These are phyloP conservation scores for Gymnorhina tibicen DNA, from an alignment of 2,113 vertebrate species.

Conservation along the genomic window DNA sequence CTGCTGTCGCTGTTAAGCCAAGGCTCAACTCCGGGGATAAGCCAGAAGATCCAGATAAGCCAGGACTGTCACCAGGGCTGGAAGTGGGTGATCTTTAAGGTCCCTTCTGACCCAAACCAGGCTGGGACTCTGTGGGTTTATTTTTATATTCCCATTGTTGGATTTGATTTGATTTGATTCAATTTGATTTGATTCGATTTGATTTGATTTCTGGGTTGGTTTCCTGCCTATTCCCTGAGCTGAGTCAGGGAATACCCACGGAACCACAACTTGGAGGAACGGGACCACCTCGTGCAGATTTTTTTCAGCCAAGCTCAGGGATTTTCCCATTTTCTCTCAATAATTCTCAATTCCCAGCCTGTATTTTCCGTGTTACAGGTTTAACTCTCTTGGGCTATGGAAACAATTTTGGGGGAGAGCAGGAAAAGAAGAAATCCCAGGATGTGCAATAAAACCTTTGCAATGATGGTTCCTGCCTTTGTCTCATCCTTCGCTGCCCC, in stretches of 20 bases:
- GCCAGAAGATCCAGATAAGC: background rate
- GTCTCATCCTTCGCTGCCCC: background rate
- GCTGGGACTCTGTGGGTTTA: background rate
- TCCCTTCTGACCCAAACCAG: background rate
- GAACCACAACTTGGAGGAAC: background rate
- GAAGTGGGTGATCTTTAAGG: background rate
- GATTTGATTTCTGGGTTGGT: background rate
- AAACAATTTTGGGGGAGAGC: background rate
- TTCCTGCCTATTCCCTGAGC: background rate
- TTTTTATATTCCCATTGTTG: background rate
- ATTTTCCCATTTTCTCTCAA: background rate
- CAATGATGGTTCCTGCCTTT: background rate
- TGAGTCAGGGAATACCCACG: background rate
- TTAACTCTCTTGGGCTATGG: background rate
- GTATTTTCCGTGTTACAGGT: background rate
- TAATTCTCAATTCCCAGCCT: background rate
- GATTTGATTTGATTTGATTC: background rate
- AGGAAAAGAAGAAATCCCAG: background rate
- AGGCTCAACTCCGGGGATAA: background rate
- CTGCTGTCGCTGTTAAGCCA: background rate
- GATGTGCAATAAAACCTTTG: background rate
- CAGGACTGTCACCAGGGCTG: background rate
- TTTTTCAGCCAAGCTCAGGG: background rate
- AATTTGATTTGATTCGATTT: background rate
- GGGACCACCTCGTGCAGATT: background rate